These are phyloP conservation scores for Chymomyza amoena DNA, from an alignment of 2,888 invertebrate species.

Conservation along the genomic window DNA sequence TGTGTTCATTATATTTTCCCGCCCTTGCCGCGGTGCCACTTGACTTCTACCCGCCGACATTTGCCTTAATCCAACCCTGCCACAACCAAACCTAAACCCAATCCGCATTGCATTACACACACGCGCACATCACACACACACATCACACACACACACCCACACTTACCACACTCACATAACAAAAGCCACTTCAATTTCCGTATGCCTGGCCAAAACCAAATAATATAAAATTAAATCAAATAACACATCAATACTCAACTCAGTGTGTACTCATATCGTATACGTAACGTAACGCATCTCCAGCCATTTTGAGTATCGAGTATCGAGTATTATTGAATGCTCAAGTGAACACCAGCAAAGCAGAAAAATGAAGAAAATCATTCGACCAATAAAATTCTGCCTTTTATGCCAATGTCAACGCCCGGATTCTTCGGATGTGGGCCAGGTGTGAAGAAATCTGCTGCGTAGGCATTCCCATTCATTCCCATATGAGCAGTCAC, in stretches of 20 bases:
- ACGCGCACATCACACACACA: neutral
- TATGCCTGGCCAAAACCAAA: constrained; percentile 17
- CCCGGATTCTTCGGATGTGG: neutral
- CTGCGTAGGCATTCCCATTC: constrained; percentile 48
- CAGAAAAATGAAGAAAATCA: constrained; percentile 29
- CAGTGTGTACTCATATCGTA: neutral
- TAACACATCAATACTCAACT: constrained; percentile 21
- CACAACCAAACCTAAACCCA: neutral
- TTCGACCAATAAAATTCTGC: constrained; percentile 46
- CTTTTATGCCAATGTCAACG: neutral
- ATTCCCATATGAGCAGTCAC: constrained; percentile 34
- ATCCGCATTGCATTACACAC: neutral
- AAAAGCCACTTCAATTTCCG: constrained; percentile 23
- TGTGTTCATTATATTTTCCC: too few relatives aligned
- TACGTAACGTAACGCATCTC: constrained; percentile 42
- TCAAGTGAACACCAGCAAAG: constrained; percentile 16
- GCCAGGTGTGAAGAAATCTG: constrained; percentile 32
- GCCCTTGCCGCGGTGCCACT: too few relatives aligned
- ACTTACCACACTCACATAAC: neutral
- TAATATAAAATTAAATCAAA: constrained; percentile 10
- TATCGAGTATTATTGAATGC: constrained; percentile 40
- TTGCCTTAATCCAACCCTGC: too few relatives aligned
- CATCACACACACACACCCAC: neutral
- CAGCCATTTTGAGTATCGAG: constrained; percentile 1
- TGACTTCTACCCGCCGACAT: too few relatives aligned